Evolutionary conservation across 2,797 vertebrate species (phyloP).

Genomic region (Ambastaia sidthimunki): DNA sequence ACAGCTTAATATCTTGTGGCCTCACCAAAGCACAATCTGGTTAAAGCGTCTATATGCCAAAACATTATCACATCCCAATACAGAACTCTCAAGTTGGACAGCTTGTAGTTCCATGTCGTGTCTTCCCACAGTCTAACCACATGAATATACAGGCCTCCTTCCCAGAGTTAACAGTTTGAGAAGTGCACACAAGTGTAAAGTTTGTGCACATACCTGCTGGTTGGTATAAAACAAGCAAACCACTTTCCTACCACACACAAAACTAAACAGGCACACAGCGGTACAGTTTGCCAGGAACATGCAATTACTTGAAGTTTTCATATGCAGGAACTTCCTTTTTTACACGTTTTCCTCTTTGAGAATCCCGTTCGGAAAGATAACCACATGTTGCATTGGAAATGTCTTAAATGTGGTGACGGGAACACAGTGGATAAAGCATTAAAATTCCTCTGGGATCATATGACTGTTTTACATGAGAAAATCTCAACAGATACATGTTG

Average conservation of each 20-base stretch:
- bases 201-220: slow-evolving; percentile 60
- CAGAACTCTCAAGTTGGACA: no score
- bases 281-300: slow-evolving; percentile 57
- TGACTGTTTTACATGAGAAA: slow-evolving; percentile 53
- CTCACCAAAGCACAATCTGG: slow-evolving; percentile 24
- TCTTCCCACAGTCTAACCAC: slow-evolving; percentile 53
- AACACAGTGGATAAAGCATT: slow-evolving; percentile 45
- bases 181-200: no score
- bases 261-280: slow-evolving; percentile 47
- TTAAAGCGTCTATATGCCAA: no score
- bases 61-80: slow-evolving; percentile 41
- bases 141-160: slow-evolving; percentile 51
- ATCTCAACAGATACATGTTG: not conserved
- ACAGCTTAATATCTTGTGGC: not conserved
- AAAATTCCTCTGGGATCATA: slow-evolving; percentile 63
- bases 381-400: slow-evolving; percentile 46
- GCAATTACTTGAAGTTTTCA: slow-evolving; percentile 66
- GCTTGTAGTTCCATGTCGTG: slow-evolving; percentile 33
- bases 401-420: slow-evolving; percentile 52
- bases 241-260: slow-evolving; percentile 59
- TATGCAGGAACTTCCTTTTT: slow-evolving; percentile 57
- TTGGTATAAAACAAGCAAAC: slow-evolving; percentile 64
- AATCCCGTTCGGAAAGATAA: slow-evolving; percentile 34
- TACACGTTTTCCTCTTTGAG: slow-evolving; percentile 50
- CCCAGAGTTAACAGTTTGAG: slow-evolving; percentile 63